Conservation (phyloP, 2,113 vertebrate species). For the Mungos mungo region DNA sequence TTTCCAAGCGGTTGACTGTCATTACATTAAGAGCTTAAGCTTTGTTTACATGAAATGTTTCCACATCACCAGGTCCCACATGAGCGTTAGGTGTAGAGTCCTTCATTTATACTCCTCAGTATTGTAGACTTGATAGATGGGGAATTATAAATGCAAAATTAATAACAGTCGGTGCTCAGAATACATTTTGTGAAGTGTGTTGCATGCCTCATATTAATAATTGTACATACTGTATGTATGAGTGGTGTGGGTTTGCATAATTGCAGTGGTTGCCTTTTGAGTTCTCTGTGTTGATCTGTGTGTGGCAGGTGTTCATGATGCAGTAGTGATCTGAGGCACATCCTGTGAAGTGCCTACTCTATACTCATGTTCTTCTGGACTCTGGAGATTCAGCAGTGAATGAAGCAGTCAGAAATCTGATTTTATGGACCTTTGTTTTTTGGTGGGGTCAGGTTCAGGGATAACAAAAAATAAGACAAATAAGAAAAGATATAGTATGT, state of each 20-base stretch:
- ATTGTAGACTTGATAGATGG: background rate
- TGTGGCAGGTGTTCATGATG: background rate
- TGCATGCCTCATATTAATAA: background rate
- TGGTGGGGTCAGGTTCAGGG: background rate
- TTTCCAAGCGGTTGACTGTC: background rate
- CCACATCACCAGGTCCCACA: background rate
- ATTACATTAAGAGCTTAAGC: background rate
- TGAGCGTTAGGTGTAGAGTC: background rate
- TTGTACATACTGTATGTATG: background rate
- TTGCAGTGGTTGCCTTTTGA: background rate
- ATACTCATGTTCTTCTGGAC: background rate
- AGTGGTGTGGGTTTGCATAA: background rate
- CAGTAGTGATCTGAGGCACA: background rate
- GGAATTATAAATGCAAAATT: background rate
- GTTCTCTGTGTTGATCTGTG: background rate
- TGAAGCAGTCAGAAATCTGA: background rate
- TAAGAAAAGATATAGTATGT: background rate
- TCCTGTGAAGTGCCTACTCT: background rate
- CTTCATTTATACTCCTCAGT: background rate
- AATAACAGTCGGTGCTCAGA: background rate
- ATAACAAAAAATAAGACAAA: background rate
- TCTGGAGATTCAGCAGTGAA: background rate
- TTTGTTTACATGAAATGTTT: slow-evolving; percentile 6
- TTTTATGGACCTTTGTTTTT: background rate
- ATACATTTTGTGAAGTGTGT: background rate